Conservation (phyloP, 2,113 vertebrate genomes). For the Pterocles orientalis region DNA sequence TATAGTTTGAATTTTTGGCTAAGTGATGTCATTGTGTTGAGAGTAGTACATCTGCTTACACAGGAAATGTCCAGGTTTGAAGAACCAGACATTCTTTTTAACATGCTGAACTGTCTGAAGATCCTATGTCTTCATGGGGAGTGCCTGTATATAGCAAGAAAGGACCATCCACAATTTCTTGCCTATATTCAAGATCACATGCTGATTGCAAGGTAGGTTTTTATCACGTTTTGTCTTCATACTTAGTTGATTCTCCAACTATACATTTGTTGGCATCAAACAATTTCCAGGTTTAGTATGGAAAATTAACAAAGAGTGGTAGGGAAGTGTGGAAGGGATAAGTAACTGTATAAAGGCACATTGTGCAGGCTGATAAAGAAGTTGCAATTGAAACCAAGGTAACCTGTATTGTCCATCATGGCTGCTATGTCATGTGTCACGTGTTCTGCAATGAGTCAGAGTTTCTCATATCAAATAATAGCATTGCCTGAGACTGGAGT, state of each 20-base stretch:
- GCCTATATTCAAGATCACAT: slow-evolving; percentile 95
- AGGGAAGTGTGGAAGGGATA: background rate
- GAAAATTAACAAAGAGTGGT: background rate
- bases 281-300: background rate
- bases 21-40: background rate
- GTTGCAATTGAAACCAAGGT: background rate
- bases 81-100: slow-evolving; percentile 98
- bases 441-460: background rate
- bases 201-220: slow-evolving; percentile 90
- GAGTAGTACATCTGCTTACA: slow-evolving; percentile 14
- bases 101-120: slow-evolving; percentile 97
- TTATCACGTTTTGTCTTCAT: background rate
- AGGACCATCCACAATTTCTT: slow-evolving; percentile 95
- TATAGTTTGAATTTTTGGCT: slow-evolving; percentile 10
- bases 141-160: slow-evolving; percentile 90
- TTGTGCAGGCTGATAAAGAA: background rate
- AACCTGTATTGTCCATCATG: background rate
- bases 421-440: background rate
- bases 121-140: slow-evolving; percentile 96
- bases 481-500: background rate
- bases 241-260: background rate
- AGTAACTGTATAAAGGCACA: background rate
- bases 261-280: background rate
- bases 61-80: slow-evolving; percentile 98
- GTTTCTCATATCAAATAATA: background rate